Conservation (phyloP, 2,797 vertebrate genomes). For the Sebastolobus alascanus region DNA sequence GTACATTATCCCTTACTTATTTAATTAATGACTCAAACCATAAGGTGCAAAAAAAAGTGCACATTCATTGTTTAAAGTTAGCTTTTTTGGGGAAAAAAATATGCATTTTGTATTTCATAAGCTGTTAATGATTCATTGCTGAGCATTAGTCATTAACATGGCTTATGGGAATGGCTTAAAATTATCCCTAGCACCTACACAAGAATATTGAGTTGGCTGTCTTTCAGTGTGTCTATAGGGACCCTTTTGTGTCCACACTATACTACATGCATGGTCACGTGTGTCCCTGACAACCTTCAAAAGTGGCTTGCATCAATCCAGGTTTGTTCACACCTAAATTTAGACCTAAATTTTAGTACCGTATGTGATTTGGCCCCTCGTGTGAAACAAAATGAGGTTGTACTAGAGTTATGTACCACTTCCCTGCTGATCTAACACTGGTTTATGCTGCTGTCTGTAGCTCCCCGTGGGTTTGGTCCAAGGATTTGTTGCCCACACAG, state of each 20-base stretch:
- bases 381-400: not conserved
- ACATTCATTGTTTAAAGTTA: not conserved
- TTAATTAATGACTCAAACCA: not conserved
- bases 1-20: too few species aligned
- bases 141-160: not conserved
- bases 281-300: not conserved
- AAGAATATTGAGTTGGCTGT: not conserved
- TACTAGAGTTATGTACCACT: constrained; percentile 1
- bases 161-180: not conserved
- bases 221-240: not conserved
- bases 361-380: not conserved
- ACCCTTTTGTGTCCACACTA: not conserved
- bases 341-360: not conserved
- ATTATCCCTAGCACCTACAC: constrained; percentile 3
- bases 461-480: not conserved
- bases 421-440: constrained; percentile 24
- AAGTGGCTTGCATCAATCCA: constrained; percentile 6
- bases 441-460: constrained; percentile 13
- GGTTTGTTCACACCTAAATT: not conserved
- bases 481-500: constrained; percentile 25
- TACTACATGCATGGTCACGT: not conserved
- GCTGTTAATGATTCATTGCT: not conserved
- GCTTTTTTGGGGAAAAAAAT: not conserved
- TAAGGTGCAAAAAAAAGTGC: not conserved
- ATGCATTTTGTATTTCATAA: not conserved